Base-by-base conservation (phyloP, 2,888 invertebrate species). In the Junonia oenone region DNA sequence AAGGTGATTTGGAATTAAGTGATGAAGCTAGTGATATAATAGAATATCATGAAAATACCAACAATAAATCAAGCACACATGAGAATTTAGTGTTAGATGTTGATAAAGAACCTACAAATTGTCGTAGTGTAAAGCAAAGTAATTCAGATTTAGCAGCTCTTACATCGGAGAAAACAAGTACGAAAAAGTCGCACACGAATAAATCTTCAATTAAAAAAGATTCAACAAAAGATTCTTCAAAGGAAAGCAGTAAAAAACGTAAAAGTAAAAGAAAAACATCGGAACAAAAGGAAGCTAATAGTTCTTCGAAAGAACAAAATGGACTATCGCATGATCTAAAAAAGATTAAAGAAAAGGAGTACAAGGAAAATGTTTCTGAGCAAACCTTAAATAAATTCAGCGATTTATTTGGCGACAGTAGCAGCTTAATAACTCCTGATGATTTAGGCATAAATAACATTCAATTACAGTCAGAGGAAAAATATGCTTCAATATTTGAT, bases 391-490 rank as follows among this genome's bases (percentile, higher is more conserved):
- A 66, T 22, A 86, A 81, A 64, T 83, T 88, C 58, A 69, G 65
- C 55, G 88, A 87, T 55, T 66, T 88, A 4, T 89, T 88, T 69
- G 89, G 87, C 33, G 89, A 90, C 33, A 84, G 79, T 63, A 79
- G 68, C 56, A 89, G 89, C 74, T 69, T 90, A 59, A 84, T 90
- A 65, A 83, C 80, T 27, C 88, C 85, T 6, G 87, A 85, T 64
- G 89, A 90, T 66, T 74, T 90, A 62, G 84, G 83, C 47, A 65
- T 85, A n/a, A 31, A 55, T 8, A 45, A 65, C 54, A 58, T 61
- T 22, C 62, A 64, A 27, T 43, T 49, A n/a, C 51, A 54, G 40
- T 38, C 58, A 13, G 35, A 61, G 11, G 63, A 61, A 26, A 68
- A 69, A 59, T 82, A 75, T 67, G 60, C 67, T 11, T 74, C 77